These are phyloP conservation scores for Ctenopoma kingsleyae DNA, from an alignment of 2,797 vertebrate genomes.

Conservation along the genomic window DNA sequence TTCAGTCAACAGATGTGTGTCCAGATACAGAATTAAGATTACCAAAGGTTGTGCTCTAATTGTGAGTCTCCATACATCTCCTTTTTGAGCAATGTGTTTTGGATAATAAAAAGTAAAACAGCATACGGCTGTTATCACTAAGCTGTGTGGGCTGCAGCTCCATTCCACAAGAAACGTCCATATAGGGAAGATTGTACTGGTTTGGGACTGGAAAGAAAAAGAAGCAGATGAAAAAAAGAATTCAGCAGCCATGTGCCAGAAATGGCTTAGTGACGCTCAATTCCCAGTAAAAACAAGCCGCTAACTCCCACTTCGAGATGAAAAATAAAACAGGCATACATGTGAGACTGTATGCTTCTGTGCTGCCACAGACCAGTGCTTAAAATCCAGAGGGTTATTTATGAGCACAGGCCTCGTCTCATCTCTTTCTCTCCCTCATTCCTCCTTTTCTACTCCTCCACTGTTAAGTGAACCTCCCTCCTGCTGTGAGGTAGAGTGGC, in stretches of 20 bases:
- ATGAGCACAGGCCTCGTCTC: slow-evolving; percentile 45
- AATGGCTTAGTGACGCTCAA: slow-evolving; percentile 63
- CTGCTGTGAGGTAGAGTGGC: slow-evolving; percentile 75
- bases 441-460: slow-evolving; percentile 60
- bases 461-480: slow-evolving; percentile 73
- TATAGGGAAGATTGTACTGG: slow-evolving; percentile 61
- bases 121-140: slow-evolving; percentile 51
- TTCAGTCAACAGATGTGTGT: slow-evolving; percentile 57
- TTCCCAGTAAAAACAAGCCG: slow-evolving; percentile 54
- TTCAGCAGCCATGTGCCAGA: slow-evolving; percentile 58
- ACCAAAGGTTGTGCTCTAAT: slow-evolving; percentile 67
- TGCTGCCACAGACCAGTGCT: slow-evolving; percentile 23
- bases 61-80: slow-evolving; percentile 35
- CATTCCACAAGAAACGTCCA: slow-evolving; percentile 63
- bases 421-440: slow-evolving; percentile 19
- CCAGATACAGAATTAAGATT: slow-evolving; percentile 65
- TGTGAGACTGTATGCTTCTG: slow-evolving; percentile 42
- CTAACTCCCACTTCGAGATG: slow-evolving; percentile 53
- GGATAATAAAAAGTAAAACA: slow-evolving; percentile 50
- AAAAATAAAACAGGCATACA: slow-evolving; percentile 59
- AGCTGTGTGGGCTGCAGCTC: slow-evolving; percentile 57
- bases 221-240: slow-evolving; percentile 2
- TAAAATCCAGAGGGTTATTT: slow-evolving; percentile 59
- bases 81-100: slow-evolving; percentile 59
- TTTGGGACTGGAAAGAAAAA: slow-evolving; percentile 48